A percentile compares a stretch with the other conserved stretches of the same genome.
Conservation (phyloP, 2,113 vertebrate species). For the Nibea coibor region DNA sequence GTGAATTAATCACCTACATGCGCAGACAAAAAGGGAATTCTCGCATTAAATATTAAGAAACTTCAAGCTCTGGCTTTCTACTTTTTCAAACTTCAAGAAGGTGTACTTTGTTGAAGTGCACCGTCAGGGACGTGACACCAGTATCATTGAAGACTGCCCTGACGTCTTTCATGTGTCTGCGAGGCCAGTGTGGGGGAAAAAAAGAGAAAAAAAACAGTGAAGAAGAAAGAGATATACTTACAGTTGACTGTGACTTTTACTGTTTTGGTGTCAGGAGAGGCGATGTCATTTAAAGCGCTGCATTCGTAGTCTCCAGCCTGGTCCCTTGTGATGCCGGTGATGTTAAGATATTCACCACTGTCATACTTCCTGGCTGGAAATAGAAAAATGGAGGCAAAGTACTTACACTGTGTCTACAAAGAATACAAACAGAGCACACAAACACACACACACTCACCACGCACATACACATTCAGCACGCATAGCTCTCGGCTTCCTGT, state of each 20-base stretch:
- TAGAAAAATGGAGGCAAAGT: slow-evolving; percentile 58
- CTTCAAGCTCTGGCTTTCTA: slow-evolving; percentile 64
- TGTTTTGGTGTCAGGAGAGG: slow-evolving; percentile 93
- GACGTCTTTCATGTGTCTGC: slow-evolving; percentile 25
- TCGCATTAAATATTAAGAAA: slow-evolving; percentile 86
- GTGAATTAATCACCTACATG: slow-evolving; percentile 84
- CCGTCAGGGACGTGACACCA: slow-evolving; percentile 27
- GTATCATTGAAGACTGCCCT: slow-evolving; percentile 25
- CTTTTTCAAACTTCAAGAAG: slow-evolving; percentile 65
- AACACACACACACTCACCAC: not conserved
- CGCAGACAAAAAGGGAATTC: slow-evolving; percentile 85
- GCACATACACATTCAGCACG: not conserved
- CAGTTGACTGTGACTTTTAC: slow-evolving; percentile 97
- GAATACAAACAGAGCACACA: slow-evolving; percentile 45
- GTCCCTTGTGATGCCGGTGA: slow-evolving; percentile 94
- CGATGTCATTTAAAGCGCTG: slow-evolving; percentile 94
- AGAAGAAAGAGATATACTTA: slow-evolving; percentile 85
- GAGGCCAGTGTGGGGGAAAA: slow-evolving; percentile 9
- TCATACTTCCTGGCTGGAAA: slow-evolving; percentile 92
- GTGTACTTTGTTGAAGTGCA: slow-evolving; percentile 50
- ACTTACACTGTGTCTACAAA: slow-evolving; percentile 56
- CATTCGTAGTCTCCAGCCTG: slow-evolving; percentile 98
- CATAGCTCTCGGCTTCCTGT: not conserved
- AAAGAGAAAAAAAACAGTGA: slow-evolving; percentile 18
- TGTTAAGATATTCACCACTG: slow-evolving; percentile 96